These are phyloP conservation scores for Symphodus melops DNA, from an alignment of 2,113 vertebrate genomes.

Conservation along the genomic window DNA sequence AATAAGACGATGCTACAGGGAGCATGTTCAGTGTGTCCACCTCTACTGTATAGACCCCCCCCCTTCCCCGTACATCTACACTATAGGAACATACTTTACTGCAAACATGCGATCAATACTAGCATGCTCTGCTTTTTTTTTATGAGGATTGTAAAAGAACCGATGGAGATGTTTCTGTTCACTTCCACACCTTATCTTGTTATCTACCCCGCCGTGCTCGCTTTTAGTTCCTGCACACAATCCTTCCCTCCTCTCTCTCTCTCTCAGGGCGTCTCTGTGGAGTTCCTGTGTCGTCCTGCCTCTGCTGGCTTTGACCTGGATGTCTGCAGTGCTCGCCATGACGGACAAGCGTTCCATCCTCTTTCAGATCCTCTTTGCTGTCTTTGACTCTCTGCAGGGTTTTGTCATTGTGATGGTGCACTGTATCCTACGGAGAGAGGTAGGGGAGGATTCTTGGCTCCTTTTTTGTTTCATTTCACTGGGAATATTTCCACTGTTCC, in stretches of 20 bases:
- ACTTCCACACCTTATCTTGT: slow-evolving; percentile 17
- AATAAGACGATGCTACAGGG: slow-evolving; percentile 69
- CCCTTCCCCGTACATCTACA: slow-evolving; percentile 1
- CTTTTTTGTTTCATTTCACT: neutral
- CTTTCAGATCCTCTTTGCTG: slow-evolving; percentile 99
- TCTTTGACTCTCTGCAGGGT: slow-evolving; percentile 99
- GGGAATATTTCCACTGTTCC: neutral
- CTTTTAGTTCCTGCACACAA: slow-evolving; percentile 20
- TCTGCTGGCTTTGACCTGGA: slow-evolving; percentile 97
- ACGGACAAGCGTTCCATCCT: slow-evolving; percentile 99
- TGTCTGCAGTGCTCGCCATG: slow-evolving; percentile 99
- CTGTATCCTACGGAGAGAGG: slow-evolving; percentile 97
- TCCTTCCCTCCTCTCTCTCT: slow-evolving; percentile 23
- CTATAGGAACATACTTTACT: neutral
- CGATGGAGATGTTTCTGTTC: slow-evolving; percentile 16
- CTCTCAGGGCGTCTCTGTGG: slow-evolving; percentile 96
- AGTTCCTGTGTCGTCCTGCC: slow-evolving; percentile 98
- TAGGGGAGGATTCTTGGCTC: slow-evolving; percentile 53
- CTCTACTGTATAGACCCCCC: slow-evolving; percentile 20
- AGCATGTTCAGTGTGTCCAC: slow-evolving; percentile 52
- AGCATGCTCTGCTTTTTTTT: neutral
- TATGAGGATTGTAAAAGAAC: neutral
- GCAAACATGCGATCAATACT: neutral
- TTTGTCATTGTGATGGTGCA: slow-evolving; percentile 99
- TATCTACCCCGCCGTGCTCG: neutral